Conservation (phyloP, 2,113 vertebrate species). For the Oostethus manadensis region DNA sequence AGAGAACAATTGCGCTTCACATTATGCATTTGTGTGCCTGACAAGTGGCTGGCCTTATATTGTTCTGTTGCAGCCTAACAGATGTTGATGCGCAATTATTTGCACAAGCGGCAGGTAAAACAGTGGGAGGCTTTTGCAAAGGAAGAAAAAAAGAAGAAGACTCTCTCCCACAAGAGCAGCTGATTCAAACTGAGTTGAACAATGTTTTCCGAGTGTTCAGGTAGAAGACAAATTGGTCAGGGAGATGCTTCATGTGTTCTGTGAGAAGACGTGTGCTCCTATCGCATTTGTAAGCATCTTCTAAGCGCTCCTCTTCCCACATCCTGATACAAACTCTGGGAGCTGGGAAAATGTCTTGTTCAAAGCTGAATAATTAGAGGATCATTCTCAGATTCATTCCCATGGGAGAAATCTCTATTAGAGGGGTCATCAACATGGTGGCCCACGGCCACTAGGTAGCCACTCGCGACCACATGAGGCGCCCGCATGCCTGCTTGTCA, state of each 20-base stretch:
- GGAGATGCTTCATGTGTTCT: slow-evolving; percentile 9
- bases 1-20: slow-evolving; percentile 14
- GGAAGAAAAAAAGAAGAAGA: slow-evolving; percentile 40
- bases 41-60: slow-evolving; percentile 32
- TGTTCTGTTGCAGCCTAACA: slow-evolving; percentile 33
- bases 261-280: slow-evolving; percentile 46
- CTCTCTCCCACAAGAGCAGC: slow-evolving; percentile 35
- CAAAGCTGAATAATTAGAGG: no score
- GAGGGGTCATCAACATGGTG: no score
- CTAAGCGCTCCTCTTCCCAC: slow-evolving; percentile 4
- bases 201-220: slow-evolving; percentile 55
- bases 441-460: no score
- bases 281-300: slow-evolving; percentile 14
- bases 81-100: slow-evolving; percentile 58
- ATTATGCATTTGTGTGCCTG: slow-evolving; percentile 29
- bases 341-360: no score
- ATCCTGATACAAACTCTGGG: background rate
- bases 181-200: slow-evolving; percentile 52
- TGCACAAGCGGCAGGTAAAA: slow-evolving; percentile 64
- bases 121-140: slow-evolving; percentile 39
- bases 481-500: no score
- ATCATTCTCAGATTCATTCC: no score
- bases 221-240: slow-evolving; percentile 52
- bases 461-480: no score
- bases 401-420: no score